Evolutionary conservation across 2,888 invertebrate genomes (phyloP).

Genomic region (Mantis religiosa): DNA sequence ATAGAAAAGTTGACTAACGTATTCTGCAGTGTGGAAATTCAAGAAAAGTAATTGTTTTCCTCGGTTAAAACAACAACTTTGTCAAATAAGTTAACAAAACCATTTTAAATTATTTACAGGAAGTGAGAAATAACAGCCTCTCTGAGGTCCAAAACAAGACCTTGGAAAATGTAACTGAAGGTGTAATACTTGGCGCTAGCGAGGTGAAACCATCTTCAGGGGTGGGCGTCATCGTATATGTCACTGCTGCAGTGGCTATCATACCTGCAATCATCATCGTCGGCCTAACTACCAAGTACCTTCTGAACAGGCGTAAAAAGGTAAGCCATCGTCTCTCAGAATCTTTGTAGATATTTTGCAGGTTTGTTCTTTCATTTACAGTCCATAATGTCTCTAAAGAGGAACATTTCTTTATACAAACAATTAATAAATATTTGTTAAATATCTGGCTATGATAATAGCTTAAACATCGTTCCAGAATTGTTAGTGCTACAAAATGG

Average conservation of each 20-base stretch:
- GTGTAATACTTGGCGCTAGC: not conserved
- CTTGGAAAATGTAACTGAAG: not conserved
- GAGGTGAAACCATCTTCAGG: not conserved
- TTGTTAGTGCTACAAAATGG: too few relatives aligned
- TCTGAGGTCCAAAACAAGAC: not conserved
- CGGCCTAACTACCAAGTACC: slow-evolving; percentile 1
- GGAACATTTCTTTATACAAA: too few relatives aligned
- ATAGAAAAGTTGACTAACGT: too few relatives aligned
- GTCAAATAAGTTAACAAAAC: not conserved
- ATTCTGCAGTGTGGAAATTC: too few relatives aligned
- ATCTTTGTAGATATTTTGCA: not conserved
- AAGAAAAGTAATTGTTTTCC: too few relatives aligned
- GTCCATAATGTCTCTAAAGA: too few relatives aligned
- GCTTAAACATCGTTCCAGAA: too few relatives aligned
- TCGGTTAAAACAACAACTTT: too few relatives aligned
- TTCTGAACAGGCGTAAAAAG: slow-evolving; percentile 20
- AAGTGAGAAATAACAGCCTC: not conserved
- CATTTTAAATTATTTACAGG: not conserved
- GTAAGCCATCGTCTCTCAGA: not conserved
- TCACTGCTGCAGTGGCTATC: not conserved
- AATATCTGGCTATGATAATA: too few relatives aligned
- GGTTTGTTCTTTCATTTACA: not conserved
- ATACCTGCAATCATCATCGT: not conserved
- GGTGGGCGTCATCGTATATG: slow-evolving; percentile 11
- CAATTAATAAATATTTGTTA: too few relatives aligned